Evolutionary conservation across 2,888 invertebrate species (phyloP).

Genomic region (Ganaspis brasiliensis): DNA sequence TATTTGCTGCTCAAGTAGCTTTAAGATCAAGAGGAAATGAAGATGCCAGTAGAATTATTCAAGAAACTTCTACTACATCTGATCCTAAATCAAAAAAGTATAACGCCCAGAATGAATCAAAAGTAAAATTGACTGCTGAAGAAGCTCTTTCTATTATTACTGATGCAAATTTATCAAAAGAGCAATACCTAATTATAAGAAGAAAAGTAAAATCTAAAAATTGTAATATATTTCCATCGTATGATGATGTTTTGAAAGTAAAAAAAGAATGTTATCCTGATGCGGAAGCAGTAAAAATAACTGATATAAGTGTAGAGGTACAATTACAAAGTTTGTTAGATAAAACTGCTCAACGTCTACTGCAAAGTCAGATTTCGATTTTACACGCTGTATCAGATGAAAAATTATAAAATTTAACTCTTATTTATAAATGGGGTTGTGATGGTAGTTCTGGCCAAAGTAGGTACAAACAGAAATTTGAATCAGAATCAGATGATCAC

Average conservation of each 20-base stretch:
- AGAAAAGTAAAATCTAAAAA: slow-evolving; percentile 12
- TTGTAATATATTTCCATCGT: slow-evolving; percentile 56
- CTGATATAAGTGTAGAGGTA: slow-evolving; percentile 58
- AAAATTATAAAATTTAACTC: slow-evolving; percentile 49
- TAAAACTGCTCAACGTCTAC: slow-evolving; percentile 59
- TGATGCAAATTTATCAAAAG: slow-evolving; percentile 49
- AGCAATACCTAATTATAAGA: slow-evolving; percentile 44
- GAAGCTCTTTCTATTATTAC: slow-evolving; percentile 56
- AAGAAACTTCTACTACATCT: neutral
- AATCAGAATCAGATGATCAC: neutral
- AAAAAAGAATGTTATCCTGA: slow-evolving; percentile 61
- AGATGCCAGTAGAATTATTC: neutral
- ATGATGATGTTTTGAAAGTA: slow-evolving; percentile 56
- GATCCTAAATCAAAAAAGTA: neutral
- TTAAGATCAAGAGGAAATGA: neutral
- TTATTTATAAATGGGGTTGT: slow-evolving; percentile 63
- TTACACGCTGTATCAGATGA: slow-evolving; percentile 45
- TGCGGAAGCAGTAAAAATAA: slow-evolving; percentile 50
- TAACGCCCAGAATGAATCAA: neutral
- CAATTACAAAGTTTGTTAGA: slow-evolving; percentile 61
- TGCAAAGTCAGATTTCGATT: slow-evolving; percentile 52
- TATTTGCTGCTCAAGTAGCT: neutral
- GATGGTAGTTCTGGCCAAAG: slow-evolving; percentile 60
- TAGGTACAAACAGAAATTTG: slow-evolving; percentile 53
- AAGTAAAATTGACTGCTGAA: slow-evolving; percentile 32